These are phyloP conservation scores for Epirrhoe alternata DNA, from an alignment of 2,888 invertebrate species.

Conservation along the genomic window DNA sequence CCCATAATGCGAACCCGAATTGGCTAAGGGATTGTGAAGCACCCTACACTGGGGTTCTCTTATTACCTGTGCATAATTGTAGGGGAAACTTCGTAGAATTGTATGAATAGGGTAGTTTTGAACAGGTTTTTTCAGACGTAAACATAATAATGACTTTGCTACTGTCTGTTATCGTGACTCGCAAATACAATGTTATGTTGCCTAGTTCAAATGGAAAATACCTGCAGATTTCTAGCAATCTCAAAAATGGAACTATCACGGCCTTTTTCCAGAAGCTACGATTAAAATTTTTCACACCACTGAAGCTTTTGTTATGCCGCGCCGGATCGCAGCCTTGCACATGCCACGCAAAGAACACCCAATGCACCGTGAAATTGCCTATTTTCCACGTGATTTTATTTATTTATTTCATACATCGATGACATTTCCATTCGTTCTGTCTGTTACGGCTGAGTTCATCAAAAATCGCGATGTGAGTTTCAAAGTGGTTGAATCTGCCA, in stretches of 20 bases:
- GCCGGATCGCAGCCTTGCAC: slow-evolving; percentile 60
- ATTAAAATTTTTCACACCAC: slow-evolving; percentile 72
- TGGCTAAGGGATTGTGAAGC: slow-evolving; percentile 37
- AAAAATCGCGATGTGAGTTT: slow-evolving; percentile 56
- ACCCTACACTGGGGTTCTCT: slow-evolving; percentile 23
- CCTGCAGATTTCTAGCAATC: not conserved
- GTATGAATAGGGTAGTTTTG: slow-evolving; percentile 2
- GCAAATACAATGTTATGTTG: no score
- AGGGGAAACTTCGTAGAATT: slow-evolving; percentile 5
- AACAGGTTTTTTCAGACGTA: not conserved
- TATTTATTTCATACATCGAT: slow-evolving; percentile 82
- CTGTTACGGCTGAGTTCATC: slow-evolving; percentile 59
- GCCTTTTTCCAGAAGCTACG: slow-evolving; percentile 44
- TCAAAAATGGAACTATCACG: slow-evolving; percentile 27
- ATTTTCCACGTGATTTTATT: slow-evolving; percentile 84
- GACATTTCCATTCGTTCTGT: slow-evolving; percentile 72
- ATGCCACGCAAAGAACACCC: slow-evolving; percentile 75
- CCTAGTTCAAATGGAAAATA: not conserved
- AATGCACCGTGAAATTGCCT: slow-evolving; percentile 85
- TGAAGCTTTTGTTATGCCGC: slow-evolving; percentile 71
- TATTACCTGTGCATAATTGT: slow-evolving; percentile 25
- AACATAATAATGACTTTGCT: not conserved
- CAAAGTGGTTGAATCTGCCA: slow-evolving; percentile 45
- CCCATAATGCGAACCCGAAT: slow-evolving; percentile 43
- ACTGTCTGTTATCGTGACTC: not conserved